Percentiles rank a stretch among this genome's conserved stretches.
Evolutionary conservation across 2,888 invertebrate genomes (phyloP).

Genomic region (Drosophila borborema): DNA sequence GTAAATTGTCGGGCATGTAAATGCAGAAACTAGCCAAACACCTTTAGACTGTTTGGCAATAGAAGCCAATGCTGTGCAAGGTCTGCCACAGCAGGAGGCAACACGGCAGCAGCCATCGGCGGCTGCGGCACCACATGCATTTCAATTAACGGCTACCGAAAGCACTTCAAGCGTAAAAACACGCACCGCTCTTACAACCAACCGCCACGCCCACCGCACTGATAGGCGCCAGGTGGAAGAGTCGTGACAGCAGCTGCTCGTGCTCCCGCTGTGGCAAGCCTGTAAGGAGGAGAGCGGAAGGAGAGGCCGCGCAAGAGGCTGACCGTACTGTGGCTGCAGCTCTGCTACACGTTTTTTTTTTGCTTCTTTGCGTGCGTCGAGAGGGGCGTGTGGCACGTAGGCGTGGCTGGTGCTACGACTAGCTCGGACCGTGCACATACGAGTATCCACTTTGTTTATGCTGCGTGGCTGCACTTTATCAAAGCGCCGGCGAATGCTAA

Average conservation of each 20-base stretch:
- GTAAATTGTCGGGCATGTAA: slow-evolving; percentile 15
- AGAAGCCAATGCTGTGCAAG: slow-evolving; percentile 32
- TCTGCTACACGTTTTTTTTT: slow-evolving; percentile 3
- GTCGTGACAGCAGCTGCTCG: slow-evolving; percentile 19
- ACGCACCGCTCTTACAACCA: slow-evolving; percentile 58
- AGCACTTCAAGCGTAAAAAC: slow-evolving; percentile 77
- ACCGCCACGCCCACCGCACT: slow-evolving; percentile 34
- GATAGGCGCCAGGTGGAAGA: slow-evolving; percentile 31
- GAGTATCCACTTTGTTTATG: slow-evolving; percentile 74
- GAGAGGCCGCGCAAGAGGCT: slow-evolving; percentile 7
- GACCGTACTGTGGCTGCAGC: slow-evolving; percentile 5
- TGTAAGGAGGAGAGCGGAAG: background rate
- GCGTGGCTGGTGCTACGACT: background rate
- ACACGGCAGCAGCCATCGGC: slow-evolving; percentile 27
- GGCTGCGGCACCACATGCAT: slow-evolving; percentile 70
- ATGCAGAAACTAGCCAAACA: slow-evolving; percentile 36
- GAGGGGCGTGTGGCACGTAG: background rate
- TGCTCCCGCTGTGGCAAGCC: slow-evolving; percentile 2
- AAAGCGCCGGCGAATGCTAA: slow-evolving; percentile 65
- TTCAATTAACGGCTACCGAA: slow-evolving; percentile 76
- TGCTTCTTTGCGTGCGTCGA: slow-evolving; percentile 2
- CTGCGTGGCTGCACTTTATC: slow-evolving; percentile 77
- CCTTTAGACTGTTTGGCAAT: slow-evolving; percentile 44
- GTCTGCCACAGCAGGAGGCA: slow-evolving; percentile 26
- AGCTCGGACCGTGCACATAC: slow-evolving; percentile 32